These are phyloP conservation scores for Melitaea athalia DNA, from an alignment of 2,888 invertebrate species.

Conservation along the genomic window DNA sequence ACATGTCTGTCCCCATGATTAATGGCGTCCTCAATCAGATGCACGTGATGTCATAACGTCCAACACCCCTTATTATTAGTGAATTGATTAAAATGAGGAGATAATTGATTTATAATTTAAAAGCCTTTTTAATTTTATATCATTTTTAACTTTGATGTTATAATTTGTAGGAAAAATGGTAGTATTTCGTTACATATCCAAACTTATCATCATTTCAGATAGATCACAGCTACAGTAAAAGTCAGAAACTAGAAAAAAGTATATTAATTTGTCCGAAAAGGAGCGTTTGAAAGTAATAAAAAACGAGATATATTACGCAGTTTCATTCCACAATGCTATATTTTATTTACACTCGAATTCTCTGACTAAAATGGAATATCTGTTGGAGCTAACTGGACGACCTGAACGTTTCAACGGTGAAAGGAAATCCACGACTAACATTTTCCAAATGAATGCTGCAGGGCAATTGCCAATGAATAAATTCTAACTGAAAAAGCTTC, in stretches of 20 bases:
- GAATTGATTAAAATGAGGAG: conserved; percentile 37
- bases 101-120: conserved; percentile 26
- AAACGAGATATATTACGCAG: conserved; percentile 8
- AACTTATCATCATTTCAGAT: too few relatives aligned
- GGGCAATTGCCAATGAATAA: conserved; percentile 36
- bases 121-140: not conserved
- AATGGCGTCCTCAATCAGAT: conserved; percentile 64
- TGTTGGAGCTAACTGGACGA: conserved; percentile 30
- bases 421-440: conserved; percentile 37
- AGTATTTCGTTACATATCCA: too few relatives aligned
- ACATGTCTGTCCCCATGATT: conserved; percentile 41
- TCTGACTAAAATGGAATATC: conserved; percentile 28
- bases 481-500: conserved; percentile 32
- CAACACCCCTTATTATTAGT: conserved; percentile 35
- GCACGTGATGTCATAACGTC: conserved; percentile 68
- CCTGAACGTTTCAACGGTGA: conserved; percentile 28
- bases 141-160: not conserved
- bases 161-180: too few relatives aligned
- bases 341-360: conserved; percentile 21
- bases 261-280: not conserved
- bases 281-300: too few relatives aligned
- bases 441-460: conserved; percentile 38
- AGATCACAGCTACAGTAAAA: not conserved
- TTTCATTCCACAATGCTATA: conserved; percentile 15
- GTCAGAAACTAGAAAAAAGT: not conserved